phyloP scores from a whole-genome alignment of 1,140 invertebrate species.

The Drosophila nigrodunni region DNA sequence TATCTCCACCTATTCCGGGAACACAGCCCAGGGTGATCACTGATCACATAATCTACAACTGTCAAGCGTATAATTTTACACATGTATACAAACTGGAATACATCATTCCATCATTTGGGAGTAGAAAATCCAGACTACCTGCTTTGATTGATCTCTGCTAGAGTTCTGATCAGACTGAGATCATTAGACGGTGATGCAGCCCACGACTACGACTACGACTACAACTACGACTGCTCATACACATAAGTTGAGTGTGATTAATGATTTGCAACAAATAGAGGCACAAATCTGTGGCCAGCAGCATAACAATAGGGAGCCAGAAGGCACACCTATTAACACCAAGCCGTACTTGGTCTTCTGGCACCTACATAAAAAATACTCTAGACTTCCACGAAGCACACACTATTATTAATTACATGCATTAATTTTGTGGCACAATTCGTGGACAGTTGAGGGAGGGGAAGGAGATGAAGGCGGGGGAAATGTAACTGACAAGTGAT shows the following conservation, averaged over 20 bases:
- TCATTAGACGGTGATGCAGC: slow-evolving; percentile 57
- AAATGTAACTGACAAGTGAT: slow-evolving; percentile 40
- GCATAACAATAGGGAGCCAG: slow-evolving; percentile 63
- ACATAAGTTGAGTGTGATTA: slow-evolving; percentile 63
- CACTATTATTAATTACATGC: slow-evolving; percentile 81
- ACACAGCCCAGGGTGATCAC: background rate
- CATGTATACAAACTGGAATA: slow-evolving; percentile 54
- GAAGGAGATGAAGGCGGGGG: background rate
- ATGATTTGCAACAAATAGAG: slow-evolving; percentile 65
- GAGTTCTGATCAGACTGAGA: slow-evolving; percentile 35
- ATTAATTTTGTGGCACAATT: slow-evolving; percentile 73
- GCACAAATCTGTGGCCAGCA: slow-evolving; percentile 63
- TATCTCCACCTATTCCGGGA: slow-evolving; percentile 36
- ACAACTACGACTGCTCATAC: slow-evolving; percentile 13
- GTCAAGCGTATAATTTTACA: slow-evolving; percentile 55
- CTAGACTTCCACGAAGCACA: slow-evolving; percentile 57
- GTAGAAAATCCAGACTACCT: slow-evolving; percentile 41
- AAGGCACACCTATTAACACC: slow-evolving; percentile 78
- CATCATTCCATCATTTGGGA: slow-evolving; percentile 62
- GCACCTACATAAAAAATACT: slow-evolving; percentile 57
- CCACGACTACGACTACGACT: slow-evolving; percentile 36
- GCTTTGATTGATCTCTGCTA: slow-evolving; percentile 29
- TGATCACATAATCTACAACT: slow-evolving; percentile 29
- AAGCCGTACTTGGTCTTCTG: slow-evolving; percentile 30
- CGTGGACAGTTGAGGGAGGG: background rate